Conservation (phyloP, 2,797 vertebrate species). For the Vultur gryphus region DNA sequence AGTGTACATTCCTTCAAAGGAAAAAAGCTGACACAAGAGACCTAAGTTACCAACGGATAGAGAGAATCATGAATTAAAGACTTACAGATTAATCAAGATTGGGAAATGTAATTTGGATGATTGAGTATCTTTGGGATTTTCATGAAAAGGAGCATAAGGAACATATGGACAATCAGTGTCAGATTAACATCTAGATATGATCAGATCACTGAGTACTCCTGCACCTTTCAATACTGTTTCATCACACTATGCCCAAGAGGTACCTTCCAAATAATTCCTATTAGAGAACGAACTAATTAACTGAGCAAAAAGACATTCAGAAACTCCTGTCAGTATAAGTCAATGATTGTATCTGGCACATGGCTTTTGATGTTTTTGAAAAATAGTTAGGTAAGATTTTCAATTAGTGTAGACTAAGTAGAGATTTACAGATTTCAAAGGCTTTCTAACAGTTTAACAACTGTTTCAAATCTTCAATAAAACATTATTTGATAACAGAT, state of each 20-base stretch:
- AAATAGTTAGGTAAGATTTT: neutral
- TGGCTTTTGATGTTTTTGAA: neutral
- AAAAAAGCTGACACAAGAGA: neutral
- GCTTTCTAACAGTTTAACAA: neutral
- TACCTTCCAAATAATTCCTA: neutral
- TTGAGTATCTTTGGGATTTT: neutral
- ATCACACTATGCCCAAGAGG: neutral
- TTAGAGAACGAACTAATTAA: neutral
- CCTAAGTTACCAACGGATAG: neutral
- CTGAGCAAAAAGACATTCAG: neutral
- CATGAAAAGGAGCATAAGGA: neutral
- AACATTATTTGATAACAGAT: neutral
- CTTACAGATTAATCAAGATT: neutral
- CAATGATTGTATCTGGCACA: neutral
- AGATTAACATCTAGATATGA: neutral
- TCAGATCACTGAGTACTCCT: neutral
- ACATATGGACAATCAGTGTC: neutral
- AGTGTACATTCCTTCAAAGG: neutral
- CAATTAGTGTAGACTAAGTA: neutral
- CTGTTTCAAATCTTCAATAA: neutral
- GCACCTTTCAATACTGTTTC: neutral
- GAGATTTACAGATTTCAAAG: neutral
- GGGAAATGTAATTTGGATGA: neutral
- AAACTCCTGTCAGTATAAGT: neutral
- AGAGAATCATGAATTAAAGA: neutral